Evolutionary conservation across 1,140 invertebrate genomes (phyloP).

Genomic region (Nasonia giraulti): DNA sequence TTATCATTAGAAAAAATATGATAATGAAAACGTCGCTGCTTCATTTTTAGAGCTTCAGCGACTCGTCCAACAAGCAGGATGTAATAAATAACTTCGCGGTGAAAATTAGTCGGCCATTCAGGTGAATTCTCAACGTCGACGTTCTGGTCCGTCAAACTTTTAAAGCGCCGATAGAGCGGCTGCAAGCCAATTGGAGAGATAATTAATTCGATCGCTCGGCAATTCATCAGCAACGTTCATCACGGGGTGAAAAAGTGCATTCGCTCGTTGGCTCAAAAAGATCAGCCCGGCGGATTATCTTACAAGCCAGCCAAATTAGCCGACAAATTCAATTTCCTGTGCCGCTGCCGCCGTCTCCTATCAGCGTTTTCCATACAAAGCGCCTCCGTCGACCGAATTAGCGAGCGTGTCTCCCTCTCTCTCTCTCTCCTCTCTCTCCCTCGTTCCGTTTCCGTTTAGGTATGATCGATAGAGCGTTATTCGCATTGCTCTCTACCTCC

Average conservation of each 20-base stretch:
- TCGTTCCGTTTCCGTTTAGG: not conserved
- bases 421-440: not conserved
- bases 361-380: constrained; percentile 40
- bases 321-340: constrained; percentile 43
- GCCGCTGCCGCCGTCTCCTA: not conserved
- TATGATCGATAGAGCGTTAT: constrained; percentile 39
- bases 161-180: too few species aligned
- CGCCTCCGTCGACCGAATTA: constrained; percentile 19
- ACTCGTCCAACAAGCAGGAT: too few species aligned
- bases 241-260: not conserved
- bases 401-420: not conserved
- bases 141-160: too few species aligned
- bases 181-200: too few species aligned
- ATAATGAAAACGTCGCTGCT: too few species aligned
- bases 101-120: too few species aligned
- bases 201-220: too few species aligned
- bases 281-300: constrained; percentile 15
- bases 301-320: constrained; percentile 33
- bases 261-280: not conserved
- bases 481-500: constrained; percentile 6
- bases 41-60: too few species aligned
- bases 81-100: too few species aligned
- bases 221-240: not conserved
- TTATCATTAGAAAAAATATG: too few species aligned
- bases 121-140: too few species aligned